Evolutionary conservation across 1,140 invertebrate species (phyloP), one percentile per base, ranked within the genome.

Genomic region (Apis laboriosa): DNA sequence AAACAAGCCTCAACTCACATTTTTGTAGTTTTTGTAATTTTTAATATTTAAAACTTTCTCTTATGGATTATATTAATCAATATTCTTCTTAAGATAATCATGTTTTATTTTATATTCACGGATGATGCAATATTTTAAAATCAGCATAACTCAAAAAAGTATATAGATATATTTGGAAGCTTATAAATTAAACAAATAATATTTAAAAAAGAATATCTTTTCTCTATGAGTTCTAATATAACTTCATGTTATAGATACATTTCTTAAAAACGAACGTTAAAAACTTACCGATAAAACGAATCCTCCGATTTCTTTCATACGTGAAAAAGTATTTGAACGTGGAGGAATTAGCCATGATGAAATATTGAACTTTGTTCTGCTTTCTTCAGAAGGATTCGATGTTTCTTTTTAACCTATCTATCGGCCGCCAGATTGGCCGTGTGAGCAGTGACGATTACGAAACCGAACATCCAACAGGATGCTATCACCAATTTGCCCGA

Each of bases 381-480:
- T 98, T 98, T 19, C 97, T 96, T 19, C n/a, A 99, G 93, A 99
- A 93, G 0, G 97, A 97, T 90, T 98, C 97, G 70, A 99, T 97
- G 0, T 97, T 97, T 2, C 97, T 97, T 87, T 99, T 97, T 90
- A 98, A 94, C 61, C 34, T 2, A 34, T 68, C 98, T 94, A 90
- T 98, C 98, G n/a, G 98, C 98, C 68, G 98, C 98, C 89, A 99
- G 95, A 94, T 99, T 99, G 21, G 98, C 98, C 0, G 97, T 98
- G 93, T 99, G 99, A 0, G 97, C 98, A 43, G 98, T 98, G 90
- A 99, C 98, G 55, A 99, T 98, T 90, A 99, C 98, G 92, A 99
- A 99, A 13, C 97, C 97, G 93, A 99, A 99, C 9, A 99, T 93
- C 98, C 98, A 99, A 98, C 98, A 99, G 5, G 98, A 98, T 2